Evolutionary conservation across 2,113 vertebrate species (phyloP).

Genomic region (Cepphus grylle): DNA sequence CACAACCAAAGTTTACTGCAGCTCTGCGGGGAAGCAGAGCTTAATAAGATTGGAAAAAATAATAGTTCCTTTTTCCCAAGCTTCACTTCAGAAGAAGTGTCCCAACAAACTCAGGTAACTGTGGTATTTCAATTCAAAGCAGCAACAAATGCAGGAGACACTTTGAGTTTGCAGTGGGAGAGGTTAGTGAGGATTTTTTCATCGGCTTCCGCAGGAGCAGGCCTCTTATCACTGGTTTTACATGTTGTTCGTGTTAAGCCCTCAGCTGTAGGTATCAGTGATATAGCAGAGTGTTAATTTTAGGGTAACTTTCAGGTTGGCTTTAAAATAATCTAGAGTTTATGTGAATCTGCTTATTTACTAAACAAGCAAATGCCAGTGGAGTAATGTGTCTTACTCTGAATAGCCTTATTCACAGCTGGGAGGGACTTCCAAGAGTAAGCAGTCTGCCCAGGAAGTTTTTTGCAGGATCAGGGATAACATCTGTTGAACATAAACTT

Average conservation of each 20-base stretch:
- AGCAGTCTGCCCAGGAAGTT: neutral
- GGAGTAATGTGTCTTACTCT: neutral
- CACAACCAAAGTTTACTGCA: neutral
- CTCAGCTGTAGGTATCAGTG: neutral
- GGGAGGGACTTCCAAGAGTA: neutral
- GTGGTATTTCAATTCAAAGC: neutral
- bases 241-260: neutral
- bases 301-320: neutral
- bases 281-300: neutral
- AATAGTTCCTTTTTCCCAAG: neutral
- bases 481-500: neutral
- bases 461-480: neutral
- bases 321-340: neutral
- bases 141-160: neutral
- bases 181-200: neutral
- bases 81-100: neutral
- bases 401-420: neutral
- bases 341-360: neutral
- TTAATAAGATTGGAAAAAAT: neutral
- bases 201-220: neutral
- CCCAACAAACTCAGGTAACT: neutral
- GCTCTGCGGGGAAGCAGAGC: neutral
- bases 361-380: neutral
- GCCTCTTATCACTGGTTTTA: neutral
- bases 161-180: neutral